These are phyloP conservation scores for Sericinus montela DNA, from an alignment of 2,888 invertebrate genomes.

Conservation along the genomic window DNA sequence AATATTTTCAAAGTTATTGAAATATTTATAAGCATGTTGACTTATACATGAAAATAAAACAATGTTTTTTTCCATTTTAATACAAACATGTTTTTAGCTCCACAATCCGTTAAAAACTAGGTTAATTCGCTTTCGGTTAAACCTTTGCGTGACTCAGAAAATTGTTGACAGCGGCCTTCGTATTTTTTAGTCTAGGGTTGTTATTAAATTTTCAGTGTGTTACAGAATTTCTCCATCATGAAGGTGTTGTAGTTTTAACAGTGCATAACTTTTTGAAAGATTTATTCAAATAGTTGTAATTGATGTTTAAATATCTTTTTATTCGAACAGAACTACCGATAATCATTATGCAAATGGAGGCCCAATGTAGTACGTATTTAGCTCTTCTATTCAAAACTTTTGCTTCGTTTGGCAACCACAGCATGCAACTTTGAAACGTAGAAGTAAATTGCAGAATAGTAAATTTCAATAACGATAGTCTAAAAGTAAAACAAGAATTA, in stretches of 20 bases:
- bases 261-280: slow-evolving; percentile 33
- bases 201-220: slow-evolving; percentile 25
- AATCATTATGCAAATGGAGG: slow-evolving; percentile 70
- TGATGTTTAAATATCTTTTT: slow-evolving; percentile 41
- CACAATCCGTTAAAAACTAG: slow-evolving; percentile 41
- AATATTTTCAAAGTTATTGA: no score
- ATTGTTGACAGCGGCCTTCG: slow-evolving; percentile 34
- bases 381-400: slow-evolving; percentile 55
- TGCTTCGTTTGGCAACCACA: slow-evolving; percentile 17
- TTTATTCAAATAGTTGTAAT: slow-evolving; percentile 40
- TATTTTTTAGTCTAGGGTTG: slow-evolving; percentile 36
- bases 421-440: no score
- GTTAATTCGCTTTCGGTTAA: slow-evolving; percentile 53
- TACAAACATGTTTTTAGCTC: slow-evolving; percentile 4
- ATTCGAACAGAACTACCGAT: slow-evolving; percentile 46
- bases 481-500: no score
- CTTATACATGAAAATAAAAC: no score
- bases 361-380: slow-evolving; percentile 55
- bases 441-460: no score
- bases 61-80: no score
- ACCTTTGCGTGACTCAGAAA: slow-evolving; percentile 58
- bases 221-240: slow-evolving; percentile 35
- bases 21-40: no score
- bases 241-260: slow-evolving; percentile 43
- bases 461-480: no score